Evolutionary conservation across 2,797 vertebrate genomes (phyloP).

Genomic region (Hydrocynus forskahlii): DNA sequence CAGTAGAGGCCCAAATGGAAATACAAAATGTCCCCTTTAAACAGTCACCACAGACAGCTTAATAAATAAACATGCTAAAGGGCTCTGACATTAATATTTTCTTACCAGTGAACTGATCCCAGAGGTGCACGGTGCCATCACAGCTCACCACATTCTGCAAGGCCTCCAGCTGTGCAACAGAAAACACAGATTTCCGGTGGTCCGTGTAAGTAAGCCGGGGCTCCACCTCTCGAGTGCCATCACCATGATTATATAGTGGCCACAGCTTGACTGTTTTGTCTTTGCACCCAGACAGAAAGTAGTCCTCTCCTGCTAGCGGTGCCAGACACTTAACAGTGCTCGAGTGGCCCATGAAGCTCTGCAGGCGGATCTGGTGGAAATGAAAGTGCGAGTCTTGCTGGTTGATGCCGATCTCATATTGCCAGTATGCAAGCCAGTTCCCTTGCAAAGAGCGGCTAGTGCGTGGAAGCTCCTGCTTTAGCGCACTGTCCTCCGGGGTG

Average conservation of each 20-base stretch:
- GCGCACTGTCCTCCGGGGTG: conserved; percentile 79
- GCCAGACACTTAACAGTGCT: conserved; percentile 91
- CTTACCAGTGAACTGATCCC: conserved; percentile 96
- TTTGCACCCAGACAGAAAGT: conserved; percentile 96
- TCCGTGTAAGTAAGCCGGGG: conserved; percentile 85
- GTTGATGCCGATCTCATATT: conserved; percentile 96
- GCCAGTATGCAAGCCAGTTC: conserved; percentile 99
- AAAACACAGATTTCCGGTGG: conserved; percentile 94
- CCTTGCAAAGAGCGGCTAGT: conserved; percentile 89
- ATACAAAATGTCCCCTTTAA: too few relatives aligned
- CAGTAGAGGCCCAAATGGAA: too few relatives aligned
- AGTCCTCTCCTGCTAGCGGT: conserved; percentile 89
- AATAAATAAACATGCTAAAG: too few relatives aligned
- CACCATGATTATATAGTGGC: conserved; percentile 94
- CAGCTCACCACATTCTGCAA: conserved; percentile 95
- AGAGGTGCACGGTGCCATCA: conserved; percentile 93
- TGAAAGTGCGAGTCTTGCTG: conserved; percentile 94
- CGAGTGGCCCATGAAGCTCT: conserved; percentile 91
- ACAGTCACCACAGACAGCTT: too few relatives aligned
- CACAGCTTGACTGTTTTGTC: conserved; percentile 95
- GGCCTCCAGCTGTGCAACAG: conserved; percentile 89
- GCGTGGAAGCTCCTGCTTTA: conserved; percentile 93
- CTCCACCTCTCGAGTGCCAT: conserved; percentile 88
- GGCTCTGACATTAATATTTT: background rate
- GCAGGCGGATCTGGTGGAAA: conserved; percentile 97